A percentile compares a stretch with the other conserved stretches of the same genome.
Evolutionary conservation across 2,797 vertebrate species (phyloP).

Genomic region (Peromyscus melanophrys): DNA sequence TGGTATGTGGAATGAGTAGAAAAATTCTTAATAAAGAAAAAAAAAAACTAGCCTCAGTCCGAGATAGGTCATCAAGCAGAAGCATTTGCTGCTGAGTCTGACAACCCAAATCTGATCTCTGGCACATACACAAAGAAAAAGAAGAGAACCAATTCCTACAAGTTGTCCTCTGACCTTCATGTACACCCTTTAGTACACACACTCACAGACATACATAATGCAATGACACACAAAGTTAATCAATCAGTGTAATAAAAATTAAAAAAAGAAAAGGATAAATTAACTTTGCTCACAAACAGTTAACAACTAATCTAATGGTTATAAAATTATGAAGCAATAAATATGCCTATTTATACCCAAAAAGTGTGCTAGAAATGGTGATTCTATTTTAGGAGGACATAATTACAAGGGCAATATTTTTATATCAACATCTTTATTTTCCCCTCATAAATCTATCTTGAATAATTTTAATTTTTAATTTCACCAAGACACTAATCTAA

Average conservation of each 20-base stretch:
- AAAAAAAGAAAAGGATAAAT: not conserved
- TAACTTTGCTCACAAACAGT: not conserved
- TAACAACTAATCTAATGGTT: not conserved
- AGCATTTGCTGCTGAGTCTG: not conserved
- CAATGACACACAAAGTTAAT: not conserved
- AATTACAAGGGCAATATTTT: not conserved
- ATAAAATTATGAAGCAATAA: not conserved
- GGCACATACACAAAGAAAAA: not conserved
- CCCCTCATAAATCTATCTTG: not conserved
- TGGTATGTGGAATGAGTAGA: no score
- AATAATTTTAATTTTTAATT: conserved; percentile 50
- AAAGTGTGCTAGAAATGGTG: not conserved
- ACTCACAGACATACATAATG: not conserved
- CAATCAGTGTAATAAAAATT: not conserved
- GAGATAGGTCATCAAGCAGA: not conserved
- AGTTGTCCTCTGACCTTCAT: no score
- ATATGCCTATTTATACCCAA: not conserved
- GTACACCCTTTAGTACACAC: no score
- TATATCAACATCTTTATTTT: not conserved
- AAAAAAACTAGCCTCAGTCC: not conserved
- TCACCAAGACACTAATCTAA: conserved; percentile 7
- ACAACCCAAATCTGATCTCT: not conserved
- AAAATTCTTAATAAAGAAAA: no score
- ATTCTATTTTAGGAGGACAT: not conserved
- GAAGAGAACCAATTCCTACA: not conserved